Evolutionary conservation across 2,797 vertebrate species (phyloP).

Genomic region (Hydrolagus colliei): DNA sequence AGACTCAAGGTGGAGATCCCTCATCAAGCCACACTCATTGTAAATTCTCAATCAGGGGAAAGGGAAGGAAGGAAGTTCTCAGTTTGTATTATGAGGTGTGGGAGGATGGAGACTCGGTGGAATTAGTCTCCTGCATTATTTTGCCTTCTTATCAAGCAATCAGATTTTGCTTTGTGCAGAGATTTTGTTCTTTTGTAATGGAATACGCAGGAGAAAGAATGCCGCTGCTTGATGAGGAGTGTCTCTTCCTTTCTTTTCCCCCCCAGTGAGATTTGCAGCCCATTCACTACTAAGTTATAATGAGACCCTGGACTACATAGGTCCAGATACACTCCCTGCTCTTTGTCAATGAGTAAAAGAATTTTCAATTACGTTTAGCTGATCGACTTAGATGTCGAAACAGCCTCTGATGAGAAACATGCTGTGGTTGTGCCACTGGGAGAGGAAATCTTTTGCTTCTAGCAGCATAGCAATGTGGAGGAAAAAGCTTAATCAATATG

Average conservation of each 20-base stretch:
- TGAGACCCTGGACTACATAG: neutral
- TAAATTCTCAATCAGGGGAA: neutral
- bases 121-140: slow-evolving; percentile 7
- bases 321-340: neutral
- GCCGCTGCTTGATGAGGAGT: neutral
- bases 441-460: neutral
- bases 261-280: neutral
- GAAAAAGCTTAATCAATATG: neutral
- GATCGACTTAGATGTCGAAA: neutral
- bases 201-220: neutral
- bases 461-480: neutral
- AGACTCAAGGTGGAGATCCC: slow-evolving; percentile 10
- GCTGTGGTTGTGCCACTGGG: neutral
- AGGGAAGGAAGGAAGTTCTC: slow-evolving; percentile 21
- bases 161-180: neutral
- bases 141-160: slow-evolving; percentile 8
- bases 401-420: no score
- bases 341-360: neutral
- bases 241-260: neutral
- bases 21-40: neutral
- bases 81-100: slow-evolving; percentile 15
- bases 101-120: neutral
- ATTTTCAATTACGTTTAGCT: slow-evolving; percentile 12
- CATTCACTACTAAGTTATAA: slow-evolving; percentile 12
- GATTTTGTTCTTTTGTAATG: slow-evolving; percentile 15